Percentiles rank a stretch among this genome's conserved stretches.
Conservation (phyloP, 2,797 vertebrate species). For the Enoplosus armatus region DNA sequence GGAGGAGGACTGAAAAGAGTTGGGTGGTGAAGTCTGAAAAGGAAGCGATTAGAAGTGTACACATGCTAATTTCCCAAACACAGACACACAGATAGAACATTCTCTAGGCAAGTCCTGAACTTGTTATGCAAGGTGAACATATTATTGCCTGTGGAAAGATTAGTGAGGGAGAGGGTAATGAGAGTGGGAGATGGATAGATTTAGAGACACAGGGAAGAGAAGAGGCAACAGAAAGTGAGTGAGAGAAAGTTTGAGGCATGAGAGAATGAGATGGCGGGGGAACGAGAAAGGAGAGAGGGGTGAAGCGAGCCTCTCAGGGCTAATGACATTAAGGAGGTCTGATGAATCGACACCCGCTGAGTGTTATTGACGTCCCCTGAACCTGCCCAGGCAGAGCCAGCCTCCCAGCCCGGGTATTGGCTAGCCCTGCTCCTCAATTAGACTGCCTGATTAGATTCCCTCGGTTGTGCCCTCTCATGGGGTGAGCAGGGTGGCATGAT, state of each 20-base stretch:
- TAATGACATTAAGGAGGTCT: conserved; percentile 88
- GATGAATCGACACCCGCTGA: conserved; percentile 87
- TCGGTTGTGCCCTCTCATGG: conserved; percentile 80
- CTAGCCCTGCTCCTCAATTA: conserved; percentile 82
- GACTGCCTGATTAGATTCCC: conserved; percentile 87
- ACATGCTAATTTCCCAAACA: conserved; percentile 59
- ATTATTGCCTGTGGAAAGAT: conserved; percentile 73
- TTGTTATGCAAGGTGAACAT: conserved; percentile 70
- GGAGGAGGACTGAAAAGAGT: conserved; percentile 38
- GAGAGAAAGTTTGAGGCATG: conserved; percentile 74
- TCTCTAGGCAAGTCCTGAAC: conserved; percentile 66
- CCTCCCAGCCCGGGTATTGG: conserved; percentile 78
- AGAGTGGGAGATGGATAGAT: conserved; percentile 80
- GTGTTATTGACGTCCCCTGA: conserved; percentile 85
- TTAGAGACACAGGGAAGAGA: conserved; percentile 71
- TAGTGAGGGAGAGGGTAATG: conserved; percentile 70
- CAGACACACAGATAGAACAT: conserved; percentile 42
- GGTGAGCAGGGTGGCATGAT: conserved; percentile 83
- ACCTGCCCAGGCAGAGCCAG: conserved; percentile 69
- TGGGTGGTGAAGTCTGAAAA: conserved; percentile 9
- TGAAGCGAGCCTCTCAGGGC: conserved; percentile 84
- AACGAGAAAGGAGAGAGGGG: conserved; percentile 44
- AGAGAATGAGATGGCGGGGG: conserved; percentile 67
- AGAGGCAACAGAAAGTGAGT: conserved; percentile 63
- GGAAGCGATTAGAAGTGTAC: conserved; percentile 25